Evolutionary conservation across 2,113 vertebrate genomes (phyloP).

Genomic region (Anthoscopus minutus): DNA sequence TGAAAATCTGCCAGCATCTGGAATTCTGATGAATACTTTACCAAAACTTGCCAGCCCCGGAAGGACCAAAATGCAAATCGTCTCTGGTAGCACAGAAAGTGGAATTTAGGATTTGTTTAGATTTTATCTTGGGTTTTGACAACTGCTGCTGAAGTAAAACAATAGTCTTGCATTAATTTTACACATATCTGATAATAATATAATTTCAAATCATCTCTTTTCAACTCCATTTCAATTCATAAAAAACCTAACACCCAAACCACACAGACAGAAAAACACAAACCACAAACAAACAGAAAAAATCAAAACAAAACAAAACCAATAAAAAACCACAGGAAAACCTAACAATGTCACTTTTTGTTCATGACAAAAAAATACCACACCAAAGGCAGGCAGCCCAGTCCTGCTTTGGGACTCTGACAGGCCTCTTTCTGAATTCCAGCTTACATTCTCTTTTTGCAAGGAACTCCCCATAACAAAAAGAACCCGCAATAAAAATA

Average conservation of each 20-base stretch:
- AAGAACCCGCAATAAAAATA: neutral
- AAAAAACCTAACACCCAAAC: neutral
- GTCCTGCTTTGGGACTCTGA: neutral
- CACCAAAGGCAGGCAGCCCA: neutral
- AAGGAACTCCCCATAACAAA: neutral
- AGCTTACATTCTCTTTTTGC: neutral
- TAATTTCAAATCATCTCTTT: neutral
- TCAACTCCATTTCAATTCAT: neutral
- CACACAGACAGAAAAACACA: neutral
- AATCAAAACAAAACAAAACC: neutral
- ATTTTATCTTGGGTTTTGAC: neutral
- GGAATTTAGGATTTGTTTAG: neutral
- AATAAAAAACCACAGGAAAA: neutral
- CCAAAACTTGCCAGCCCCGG: neutral
- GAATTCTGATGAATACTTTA: neutral
- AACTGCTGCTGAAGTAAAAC: neutral
- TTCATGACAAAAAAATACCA: neutral
- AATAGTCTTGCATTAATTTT: neutral
- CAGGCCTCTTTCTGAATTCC: neutral
- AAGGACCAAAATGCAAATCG: neutral
- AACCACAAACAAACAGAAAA: neutral
- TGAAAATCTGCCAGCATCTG: neutral
- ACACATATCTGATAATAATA: neutral
- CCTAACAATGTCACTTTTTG: neutral
- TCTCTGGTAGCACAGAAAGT: neutral